Evolutionary conservation across 1,140 invertebrate species (phyloP).

Genomic region (Protaetia brevitarsis): DNA sequence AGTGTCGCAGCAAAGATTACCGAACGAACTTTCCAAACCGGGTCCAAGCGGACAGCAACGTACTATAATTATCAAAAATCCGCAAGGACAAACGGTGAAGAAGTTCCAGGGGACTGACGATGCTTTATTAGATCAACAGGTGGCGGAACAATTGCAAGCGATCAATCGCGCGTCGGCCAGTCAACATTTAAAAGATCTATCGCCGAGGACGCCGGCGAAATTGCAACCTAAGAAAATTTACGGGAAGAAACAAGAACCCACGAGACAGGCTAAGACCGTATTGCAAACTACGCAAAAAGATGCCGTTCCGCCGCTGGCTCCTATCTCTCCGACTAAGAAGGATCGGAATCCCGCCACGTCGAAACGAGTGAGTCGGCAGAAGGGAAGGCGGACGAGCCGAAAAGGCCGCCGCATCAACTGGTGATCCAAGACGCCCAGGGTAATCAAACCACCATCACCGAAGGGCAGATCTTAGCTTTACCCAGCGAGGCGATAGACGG

Average conservation of each 20-base stretch:
- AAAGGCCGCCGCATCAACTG: constrained; percentile 44
- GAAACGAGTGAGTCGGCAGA: not conserved
- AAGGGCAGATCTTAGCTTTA: constrained; percentile 64
- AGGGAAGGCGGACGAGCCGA: constrained; percentile 23
- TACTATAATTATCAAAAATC: constrained; percentile 43
- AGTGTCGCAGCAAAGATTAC: not conserved
- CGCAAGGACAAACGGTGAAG: constrained; percentile 43
- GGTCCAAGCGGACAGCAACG: constrained; percentile 34
- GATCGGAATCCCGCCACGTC: constrained; percentile 2
- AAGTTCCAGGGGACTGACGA: constrained; percentile 39
- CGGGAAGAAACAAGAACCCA: constrained; percentile 25
- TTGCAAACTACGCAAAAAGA: constrained; percentile 30
- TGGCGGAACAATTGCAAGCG: constrained; percentile 45
- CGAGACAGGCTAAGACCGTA: constrained; percentile 6
- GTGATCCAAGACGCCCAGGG: constrained; percentile 46
- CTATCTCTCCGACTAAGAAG: constrained; percentile 21
- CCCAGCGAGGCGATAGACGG: constrained; percentile 64
- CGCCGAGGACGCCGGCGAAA: not conserved
- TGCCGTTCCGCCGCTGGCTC: constrained; percentile 8
- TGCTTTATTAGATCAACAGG: constrained; percentile 41
- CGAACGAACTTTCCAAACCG: constrained; percentile 32
- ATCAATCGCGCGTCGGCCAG: constrained; percentile 31
- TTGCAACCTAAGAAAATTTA: constrained; percentile 27
- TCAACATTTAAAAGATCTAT: constrained; percentile 12
- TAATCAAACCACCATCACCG: constrained; percentile 49